A percentile compares a stretch with the other conserved stretches of the same genome.
Evolutionary conservation across 2,888 invertebrate species (phyloP).

Genomic region (Danaus chrysippus): DNA sequence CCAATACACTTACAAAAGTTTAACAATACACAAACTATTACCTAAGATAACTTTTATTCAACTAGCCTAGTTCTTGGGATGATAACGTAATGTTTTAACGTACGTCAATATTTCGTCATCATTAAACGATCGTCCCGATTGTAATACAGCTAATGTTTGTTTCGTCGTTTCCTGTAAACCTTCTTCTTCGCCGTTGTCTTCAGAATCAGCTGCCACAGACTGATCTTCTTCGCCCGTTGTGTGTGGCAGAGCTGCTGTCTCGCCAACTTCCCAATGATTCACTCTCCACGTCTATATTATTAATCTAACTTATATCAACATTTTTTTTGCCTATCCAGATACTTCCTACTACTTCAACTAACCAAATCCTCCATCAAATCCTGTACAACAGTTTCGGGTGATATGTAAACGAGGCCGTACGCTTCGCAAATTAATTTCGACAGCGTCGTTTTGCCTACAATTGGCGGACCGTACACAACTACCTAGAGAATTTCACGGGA

Average conservation of each 20-base stretch:
- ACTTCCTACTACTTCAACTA: slow-evolving; percentile 32
- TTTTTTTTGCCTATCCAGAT: background rate
- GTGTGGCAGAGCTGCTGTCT: slow-evolving; percentile 45
- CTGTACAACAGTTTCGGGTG: slow-evolving; percentile 73
- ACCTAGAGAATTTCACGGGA: slow-evolving; percentile 41
- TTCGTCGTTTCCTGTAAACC: slow-evolving; percentile 47
- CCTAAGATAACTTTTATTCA: too few species aligned
- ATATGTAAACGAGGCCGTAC: slow-evolving; percentile 79
- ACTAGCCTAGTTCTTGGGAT: too few species aligned
- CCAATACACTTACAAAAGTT: too few species aligned
- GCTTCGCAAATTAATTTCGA: slow-evolving; percentile 76
- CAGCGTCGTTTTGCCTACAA: slow-evolving; percentile 81
- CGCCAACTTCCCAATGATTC: slow-evolving; percentile 59
- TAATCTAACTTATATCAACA: background rate
- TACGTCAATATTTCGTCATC: slow-evolving; percentile 64
- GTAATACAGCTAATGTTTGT: slow-evolving; percentile 50
- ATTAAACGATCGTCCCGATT: slow-evolving; percentile 48
- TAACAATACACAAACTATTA: too few species aligned
- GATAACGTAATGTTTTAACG: slow-evolving; percentile 9
- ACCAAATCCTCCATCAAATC: slow-evolving; percentile 79
- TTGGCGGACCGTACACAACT: slow-evolving; percentile 82
- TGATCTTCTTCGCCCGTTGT: slow-evolving; percentile 52
- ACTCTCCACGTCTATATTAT: slow-evolving; percentile 52
- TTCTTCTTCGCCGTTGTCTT: slow-evolving; percentile 58
- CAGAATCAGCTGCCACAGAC: slow-evolving; percentile 37